These are phyloP conservation scores for Hormiphora californensis DNA, from an alignment of 37 sponge, comb jelly and placozoan genomes.

Conservation along the genomic window DNA sequence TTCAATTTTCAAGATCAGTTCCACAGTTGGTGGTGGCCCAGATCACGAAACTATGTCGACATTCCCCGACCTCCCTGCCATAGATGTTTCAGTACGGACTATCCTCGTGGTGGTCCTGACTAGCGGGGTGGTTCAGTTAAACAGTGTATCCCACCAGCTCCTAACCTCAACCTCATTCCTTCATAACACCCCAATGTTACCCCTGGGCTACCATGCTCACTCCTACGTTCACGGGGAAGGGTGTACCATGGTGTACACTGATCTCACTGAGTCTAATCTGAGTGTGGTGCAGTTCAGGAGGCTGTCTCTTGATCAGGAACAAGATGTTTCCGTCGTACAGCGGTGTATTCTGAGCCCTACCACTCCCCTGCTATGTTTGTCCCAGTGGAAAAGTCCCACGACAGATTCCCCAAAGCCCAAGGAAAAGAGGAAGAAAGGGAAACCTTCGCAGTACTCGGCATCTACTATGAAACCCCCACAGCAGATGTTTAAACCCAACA, in stretches of 20 bases:
- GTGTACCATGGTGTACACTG: background rate
- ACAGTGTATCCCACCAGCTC: background rate
- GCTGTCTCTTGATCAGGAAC: background rate
- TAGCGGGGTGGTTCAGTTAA: constrained; percentile 21
- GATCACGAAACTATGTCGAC: background rate
- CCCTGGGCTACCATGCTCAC: background rate
- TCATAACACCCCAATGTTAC: background rate
- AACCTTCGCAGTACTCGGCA: constrained; percentile 8
- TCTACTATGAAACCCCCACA: background rate
- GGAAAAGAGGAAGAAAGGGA: constrained; percentile 31
- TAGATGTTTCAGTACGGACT: background rate
- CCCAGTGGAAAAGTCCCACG: constrained; percentile 14
- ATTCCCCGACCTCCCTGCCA: background rate
- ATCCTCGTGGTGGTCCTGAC: background rate
- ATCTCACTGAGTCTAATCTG: background rate
- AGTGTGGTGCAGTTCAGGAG: background rate
- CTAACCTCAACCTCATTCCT: constrained; percentile 6
- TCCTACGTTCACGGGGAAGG: background rate
- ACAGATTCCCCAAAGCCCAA: background rate
- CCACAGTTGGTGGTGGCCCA: background rate
- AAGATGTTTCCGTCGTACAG: background rate
- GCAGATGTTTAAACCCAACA: constrained; percentile 43
- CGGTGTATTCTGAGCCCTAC: background rate
- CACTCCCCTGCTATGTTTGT: constrained; percentile 7
- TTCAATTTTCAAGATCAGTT: background rate